A percentile compares a stretch with the other conserved stretches of the same genome.
Evolutionary conservation across 2,797 vertebrate genomes (phyloP).

Genomic region (Acanthurus leucopareius): DNA sequence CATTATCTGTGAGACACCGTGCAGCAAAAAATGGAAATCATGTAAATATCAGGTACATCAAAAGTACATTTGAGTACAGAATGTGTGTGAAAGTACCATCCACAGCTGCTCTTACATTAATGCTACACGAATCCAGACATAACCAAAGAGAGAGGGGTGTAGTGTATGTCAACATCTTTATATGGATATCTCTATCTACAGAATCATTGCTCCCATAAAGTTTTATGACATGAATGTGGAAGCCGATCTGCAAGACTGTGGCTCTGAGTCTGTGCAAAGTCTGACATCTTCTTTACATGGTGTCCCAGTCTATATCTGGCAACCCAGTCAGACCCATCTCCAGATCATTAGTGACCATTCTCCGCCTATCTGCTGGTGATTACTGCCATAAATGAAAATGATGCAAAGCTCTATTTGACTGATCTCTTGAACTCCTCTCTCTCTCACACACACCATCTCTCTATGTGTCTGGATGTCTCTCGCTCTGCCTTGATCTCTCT

Average conservation of each 20-base stretch:
- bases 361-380: constrained; percentile 35
- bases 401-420: constrained; percentile 36
- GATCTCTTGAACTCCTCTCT: constrained; percentile 15
- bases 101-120: neutral
- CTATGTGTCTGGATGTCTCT: constrained; percentile 21
- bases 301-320: constrained; percentile 33
- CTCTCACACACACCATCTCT: neutral
- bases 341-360: constrained; percentile 58
- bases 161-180: neutral
- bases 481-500: constrained; percentile 23
- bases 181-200: neutral
- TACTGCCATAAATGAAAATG: constrained; percentile 49
- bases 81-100: neutral
- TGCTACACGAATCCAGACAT: neutral
- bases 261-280: constrained; percentile 12
- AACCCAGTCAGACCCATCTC: constrained; percentile 25
- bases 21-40: too few species aligned
- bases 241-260: neutral
- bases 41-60: too few species aligned
- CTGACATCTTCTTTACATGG: constrained; percentile 27
- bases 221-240: neutral
- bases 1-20: too few species aligned
- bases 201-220: neutral
- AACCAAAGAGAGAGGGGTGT: neutral
- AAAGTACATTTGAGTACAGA: neutral